phyloP scores from a whole-genome alignment of 1,140 invertebrate genomes.

The Nylanderia fulva region DNA sequence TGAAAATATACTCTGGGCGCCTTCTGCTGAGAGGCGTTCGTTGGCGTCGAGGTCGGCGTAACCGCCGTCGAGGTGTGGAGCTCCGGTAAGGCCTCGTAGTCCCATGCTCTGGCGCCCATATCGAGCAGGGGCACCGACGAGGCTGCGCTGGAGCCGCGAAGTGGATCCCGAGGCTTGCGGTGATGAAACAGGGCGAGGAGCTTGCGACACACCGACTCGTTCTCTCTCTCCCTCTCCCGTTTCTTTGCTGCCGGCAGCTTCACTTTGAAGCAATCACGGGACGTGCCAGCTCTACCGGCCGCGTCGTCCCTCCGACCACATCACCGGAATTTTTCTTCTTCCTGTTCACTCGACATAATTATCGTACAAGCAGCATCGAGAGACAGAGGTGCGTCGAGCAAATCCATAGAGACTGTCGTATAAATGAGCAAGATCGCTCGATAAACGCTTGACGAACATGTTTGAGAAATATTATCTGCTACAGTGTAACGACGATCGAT shows the following conservation, averaged over 20 bases:
- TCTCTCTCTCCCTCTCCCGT: slow-evolving; percentile 33
- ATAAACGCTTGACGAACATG: neutral
- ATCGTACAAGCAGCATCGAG: neutral
- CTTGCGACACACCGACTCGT: slow-evolving; percentile 61
- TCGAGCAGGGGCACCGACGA: slow-evolving; percentile 82
- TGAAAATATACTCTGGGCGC: slow-evolving; percentile 90
- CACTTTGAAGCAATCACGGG: slow-evolving; percentile 60
- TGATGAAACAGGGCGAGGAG: slow-evolving; percentile 65
- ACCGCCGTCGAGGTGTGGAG: slow-evolving; percentile 78
- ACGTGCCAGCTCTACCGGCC: slow-evolving; percentile 32
- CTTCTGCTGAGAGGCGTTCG: slow-evolving; percentile 77
- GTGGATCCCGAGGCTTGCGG: slow-evolving; percentile 72
- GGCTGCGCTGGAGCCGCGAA: slow-evolving; percentile 77
- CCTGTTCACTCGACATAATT: slow-evolving; percentile 6
- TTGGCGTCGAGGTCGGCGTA: slow-evolving; percentile 83
- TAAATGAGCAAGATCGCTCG: neutral
- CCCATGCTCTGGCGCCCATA: slow-evolving; percentile 85
- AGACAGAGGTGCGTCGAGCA: neutral
- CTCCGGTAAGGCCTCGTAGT: slow-evolving; percentile 87
- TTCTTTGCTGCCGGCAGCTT: slow-evolving; percentile 44
- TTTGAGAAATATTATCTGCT: neutral
- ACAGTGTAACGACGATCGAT: neutral
- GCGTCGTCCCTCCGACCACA: slow-evolving; percentile 14
- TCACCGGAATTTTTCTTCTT: slow-evolving; percentile 40
- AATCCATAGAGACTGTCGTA: neutral